phyloP scores from a whole-genome alignment of 2,888 invertebrate genomes.

The Subacronicta megacephala region DNA sequence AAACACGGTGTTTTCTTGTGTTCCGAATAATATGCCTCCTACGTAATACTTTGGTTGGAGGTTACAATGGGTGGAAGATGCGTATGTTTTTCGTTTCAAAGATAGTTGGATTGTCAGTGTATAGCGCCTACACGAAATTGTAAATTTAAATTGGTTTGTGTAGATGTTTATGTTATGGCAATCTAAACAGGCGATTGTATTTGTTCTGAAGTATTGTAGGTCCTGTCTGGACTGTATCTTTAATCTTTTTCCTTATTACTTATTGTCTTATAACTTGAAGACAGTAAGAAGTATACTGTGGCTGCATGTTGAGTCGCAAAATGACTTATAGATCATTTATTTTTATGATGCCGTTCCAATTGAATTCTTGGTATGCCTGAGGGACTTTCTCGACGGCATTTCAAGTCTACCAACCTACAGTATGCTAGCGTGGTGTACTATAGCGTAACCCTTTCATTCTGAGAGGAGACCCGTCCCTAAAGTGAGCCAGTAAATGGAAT shows the following conservation, averaged over 20 bases:
- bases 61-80: conserved; percentile 55
- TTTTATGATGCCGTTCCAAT: background rate
- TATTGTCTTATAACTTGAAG: conserved; percentile 24
- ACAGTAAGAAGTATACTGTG: conserved; percentile 13
- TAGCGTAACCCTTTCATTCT: too few relatives aligned
- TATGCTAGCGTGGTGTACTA: too few relatives aligned
- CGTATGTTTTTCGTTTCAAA: conserved; percentile 56
- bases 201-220: conserved; percentile 29
- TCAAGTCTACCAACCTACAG: too few relatives aligned
- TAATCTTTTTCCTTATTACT: conserved; percentile 45
- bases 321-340: conserved; percentile 4
- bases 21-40: conserved; percentile 34
- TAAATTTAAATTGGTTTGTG: conserved; percentile 53
- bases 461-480: too few relatives aligned
- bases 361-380: too few relatives aligned
- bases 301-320: background rate
- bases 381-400: too few relatives aligned
- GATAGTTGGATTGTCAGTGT: conserved; percentile 53
- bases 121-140: conserved; percentile 50
- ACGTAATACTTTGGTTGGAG: conserved; percentile 58
- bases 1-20: conserved; percentile 26
- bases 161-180: conserved; percentile 39
- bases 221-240: conserved; percentile 13
- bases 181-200: conserved; percentile 24
- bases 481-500: too few relatives aligned